Evolutionary conservation across 2,888 invertebrate species (phyloP).

Genomic region (Hydraecia micacea): DNA sequence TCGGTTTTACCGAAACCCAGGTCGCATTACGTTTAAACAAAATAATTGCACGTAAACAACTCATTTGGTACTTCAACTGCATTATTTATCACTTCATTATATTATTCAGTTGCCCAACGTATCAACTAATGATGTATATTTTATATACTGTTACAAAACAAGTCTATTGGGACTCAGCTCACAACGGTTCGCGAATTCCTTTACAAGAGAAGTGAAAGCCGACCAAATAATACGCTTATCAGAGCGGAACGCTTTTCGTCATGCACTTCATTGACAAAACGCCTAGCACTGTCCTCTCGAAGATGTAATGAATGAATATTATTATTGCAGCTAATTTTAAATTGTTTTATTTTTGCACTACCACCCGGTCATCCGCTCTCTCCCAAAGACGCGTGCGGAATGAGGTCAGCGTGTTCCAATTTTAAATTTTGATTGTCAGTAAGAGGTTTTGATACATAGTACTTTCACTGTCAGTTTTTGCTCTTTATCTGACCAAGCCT

Average conservation of each 20-base stretch:
- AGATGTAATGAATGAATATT: conserved; percentile 69
- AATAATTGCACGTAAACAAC: conserved; percentile 59
- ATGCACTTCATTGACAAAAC: conserved; percentile 73
- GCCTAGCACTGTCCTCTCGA: conserved; percentile 48
- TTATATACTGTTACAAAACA: conserved; percentile 74
- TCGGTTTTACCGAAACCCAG: conserved; percentile 45
- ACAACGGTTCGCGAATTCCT: conserved; percentile 78
- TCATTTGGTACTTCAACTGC: conserved; percentile 38
- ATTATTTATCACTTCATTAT: conserved; percentile 52
- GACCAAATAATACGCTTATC: conserved; percentile 81
- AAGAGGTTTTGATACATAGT: conserved; percentile 72
- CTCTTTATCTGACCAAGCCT: conserved; percentile 43
- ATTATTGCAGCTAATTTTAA: conserved; percentile 74
- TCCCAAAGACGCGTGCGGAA: conserved; percentile 81
- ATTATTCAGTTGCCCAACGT: conserved; percentile 55
- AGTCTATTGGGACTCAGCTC: conserved; percentile 64
- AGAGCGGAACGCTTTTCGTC: conserved; percentile 81
- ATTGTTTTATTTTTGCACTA: conserved; percentile 82
- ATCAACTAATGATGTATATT: conserved; percentile 65
- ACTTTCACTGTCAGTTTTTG: conserved; percentile 81
- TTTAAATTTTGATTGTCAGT: conserved; percentile 86
- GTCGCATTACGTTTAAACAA: conserved; percentile 53
- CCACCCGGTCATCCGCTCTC: conserved; percentile 77
- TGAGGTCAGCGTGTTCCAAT: conserved; percentile 87
- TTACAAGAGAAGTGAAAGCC: conserved; percentile 85